These are phyloP conservation scores for Toxostoma redivivum DNA, from an alignment of 2,113 vertebrate genomes.

Conservation along the genomic window DNA sequence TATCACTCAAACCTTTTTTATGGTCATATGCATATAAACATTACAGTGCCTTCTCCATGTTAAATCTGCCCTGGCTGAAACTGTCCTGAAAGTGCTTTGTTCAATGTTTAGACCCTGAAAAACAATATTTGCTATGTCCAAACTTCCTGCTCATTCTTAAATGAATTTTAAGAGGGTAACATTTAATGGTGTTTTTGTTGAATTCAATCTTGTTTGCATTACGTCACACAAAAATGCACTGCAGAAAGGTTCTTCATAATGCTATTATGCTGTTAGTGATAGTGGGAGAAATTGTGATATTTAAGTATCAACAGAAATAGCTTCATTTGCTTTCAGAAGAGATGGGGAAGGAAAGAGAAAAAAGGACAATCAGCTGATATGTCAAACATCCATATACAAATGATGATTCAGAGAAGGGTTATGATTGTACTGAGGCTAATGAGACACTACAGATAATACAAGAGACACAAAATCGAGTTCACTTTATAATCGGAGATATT, in stretches of 20 bases:
- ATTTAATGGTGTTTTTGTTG: not conserved
- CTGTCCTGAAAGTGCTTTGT: not conserved
- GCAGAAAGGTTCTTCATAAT: not conserved
- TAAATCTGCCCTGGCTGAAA: not conserved
- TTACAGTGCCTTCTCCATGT: not conserved
- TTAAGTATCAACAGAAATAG: slow-evolving; percentile 24
- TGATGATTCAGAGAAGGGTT: slow-evolving; percentile 14
- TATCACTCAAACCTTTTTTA: not conserved
- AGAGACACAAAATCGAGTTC: not conserved
- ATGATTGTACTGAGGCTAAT: not conserved
- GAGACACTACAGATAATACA: slow-evolving; percentile 15
- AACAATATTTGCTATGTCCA: not conserved
- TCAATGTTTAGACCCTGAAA: not conserved
- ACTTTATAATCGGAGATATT: slow-evolving; percentile 19
- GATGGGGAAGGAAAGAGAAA: not conserved
- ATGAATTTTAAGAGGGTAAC: not conserved
- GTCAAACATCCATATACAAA: slow-evolving; percentile 16
- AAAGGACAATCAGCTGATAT: not conserved
- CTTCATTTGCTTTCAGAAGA: not conserved
- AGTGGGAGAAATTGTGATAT: not conserved
- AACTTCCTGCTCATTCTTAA: not conserved
- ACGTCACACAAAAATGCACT: not conserved
- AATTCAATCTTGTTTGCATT: not conserved
- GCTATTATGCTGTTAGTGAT: not conserved
- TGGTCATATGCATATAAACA: not conserved